Conservation (phyloP, 2,888 invertebrate genomes). For the Caenorhabditis doughertyi region DNA sequence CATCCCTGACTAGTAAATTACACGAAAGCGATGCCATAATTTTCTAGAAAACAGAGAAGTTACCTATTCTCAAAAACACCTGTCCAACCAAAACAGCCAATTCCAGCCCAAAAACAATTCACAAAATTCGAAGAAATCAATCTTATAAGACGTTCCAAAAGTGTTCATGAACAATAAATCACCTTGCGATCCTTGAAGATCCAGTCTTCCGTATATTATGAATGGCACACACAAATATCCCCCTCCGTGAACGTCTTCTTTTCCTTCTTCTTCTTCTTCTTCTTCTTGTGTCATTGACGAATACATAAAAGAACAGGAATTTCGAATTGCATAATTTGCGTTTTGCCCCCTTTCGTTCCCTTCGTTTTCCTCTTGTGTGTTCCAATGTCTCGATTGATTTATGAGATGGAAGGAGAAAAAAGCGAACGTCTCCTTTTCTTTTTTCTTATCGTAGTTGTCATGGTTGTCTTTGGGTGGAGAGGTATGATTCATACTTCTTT, state of each 20-base stretch:
- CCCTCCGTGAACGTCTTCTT: neutral
- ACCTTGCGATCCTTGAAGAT: neutral
- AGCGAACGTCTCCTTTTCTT: conserved; percentile 1
- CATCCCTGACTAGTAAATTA: too few relatives aligned
- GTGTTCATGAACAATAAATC: too few relatives aligned
- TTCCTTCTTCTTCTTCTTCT: neutral
- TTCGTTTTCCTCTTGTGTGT: conserved; percentile 3
- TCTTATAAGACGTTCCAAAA: too few relatives aligned
- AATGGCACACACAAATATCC: conserved; percentile 7
- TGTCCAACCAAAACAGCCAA: too few relatives aligned
- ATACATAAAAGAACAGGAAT: conserved; percentile 21
- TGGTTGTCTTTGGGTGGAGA: conserved; percentile 26
- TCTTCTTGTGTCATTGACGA: neutral
- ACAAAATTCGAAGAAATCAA: too few relatives aligned
- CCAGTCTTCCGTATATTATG: neutral
- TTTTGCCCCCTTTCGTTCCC: conserved; percentile 5
- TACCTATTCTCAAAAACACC: too few relatives aligned
- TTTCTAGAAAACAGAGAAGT: too few relatives aligned
- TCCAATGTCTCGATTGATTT: conserved; percentile 40
- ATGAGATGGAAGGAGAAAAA: conserved; percentile 42
- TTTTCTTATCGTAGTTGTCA: conserved; percentile 29
- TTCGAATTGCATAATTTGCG: conserved; percentile 39
- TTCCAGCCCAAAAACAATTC: too few relatives aligned
- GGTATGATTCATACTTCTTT: conserved; percentile 24
- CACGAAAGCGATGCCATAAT: too few relatives aligned